phyloP scores from a whole-genome alignment of 2,888 invertebrate genomes.

The Ormyrus thymus region DNA sequence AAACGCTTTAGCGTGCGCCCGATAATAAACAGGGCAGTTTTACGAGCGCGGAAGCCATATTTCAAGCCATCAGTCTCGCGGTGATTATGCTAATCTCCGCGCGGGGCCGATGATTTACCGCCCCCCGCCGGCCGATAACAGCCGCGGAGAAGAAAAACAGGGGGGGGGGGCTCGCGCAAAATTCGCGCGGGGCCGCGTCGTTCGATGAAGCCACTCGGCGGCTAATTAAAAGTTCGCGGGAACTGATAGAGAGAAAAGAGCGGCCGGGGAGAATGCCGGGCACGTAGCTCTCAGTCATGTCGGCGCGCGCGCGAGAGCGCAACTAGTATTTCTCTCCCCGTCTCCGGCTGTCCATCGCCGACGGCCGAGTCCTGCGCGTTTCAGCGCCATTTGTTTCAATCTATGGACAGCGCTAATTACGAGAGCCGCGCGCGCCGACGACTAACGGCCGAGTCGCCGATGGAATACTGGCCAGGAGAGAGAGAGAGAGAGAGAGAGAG shows the following conservation, averaged over 20 bases:
- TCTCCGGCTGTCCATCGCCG: conserved; percentile 45
- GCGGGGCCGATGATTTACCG: background rate
- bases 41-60: conserved; percentile 27
- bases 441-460: too few relatives aligned
- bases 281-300: conserved; percentile 34
- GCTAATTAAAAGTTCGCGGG: too few relatives aligned
- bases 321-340: conserved; percentile 27
- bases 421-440: conserved; percentile 42
- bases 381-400: conserved; percentile 77
- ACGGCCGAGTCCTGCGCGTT: background rate
- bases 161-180: too few relatives aligned
- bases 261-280: conserved; percentile 26
- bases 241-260: too few relatives aligned
- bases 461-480: too few relatives aligned
- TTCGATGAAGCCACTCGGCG: too few relatives aligned
- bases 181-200: too few relatives aligned
- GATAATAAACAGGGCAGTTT: conserved; percentile 39
- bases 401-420: conserved; percentile 73
- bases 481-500: too few relatives aligned
- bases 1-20: background rate
- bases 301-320: background rate
- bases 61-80: conserved; percentile 11
- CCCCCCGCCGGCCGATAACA: background rate
- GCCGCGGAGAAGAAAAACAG: too few relatives aligned
- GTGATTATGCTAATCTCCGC: conserved; percentile 49